Percentiles rank a stretch among this genome's conserved stretches.
These are phyloP conservation scores for Sebastes taczanowskii DNA, from an alignment of 2,797 vertebrate genomes.

Conservation along the genomic window DNA sequence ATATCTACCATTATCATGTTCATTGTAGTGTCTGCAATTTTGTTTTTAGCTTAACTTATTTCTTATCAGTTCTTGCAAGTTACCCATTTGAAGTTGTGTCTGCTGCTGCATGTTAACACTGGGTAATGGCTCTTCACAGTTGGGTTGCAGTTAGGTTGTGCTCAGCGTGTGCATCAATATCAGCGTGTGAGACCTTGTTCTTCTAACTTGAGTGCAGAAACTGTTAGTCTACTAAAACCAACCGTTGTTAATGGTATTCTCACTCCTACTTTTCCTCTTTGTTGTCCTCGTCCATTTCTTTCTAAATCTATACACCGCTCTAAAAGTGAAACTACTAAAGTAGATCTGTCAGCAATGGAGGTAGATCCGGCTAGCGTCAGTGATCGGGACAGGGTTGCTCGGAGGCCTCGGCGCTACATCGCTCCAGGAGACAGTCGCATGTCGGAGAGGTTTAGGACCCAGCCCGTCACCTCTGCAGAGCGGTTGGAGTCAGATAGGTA, in stretches of 20 bases:
- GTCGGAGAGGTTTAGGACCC: conserved; percentile 97
- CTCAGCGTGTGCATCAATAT: conserved; percentile 18
- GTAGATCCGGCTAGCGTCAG: conserved; percentile 71
- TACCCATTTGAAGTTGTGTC: background rate
- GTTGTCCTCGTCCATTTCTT: conserved; percentile 31
- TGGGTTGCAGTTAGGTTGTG: conserved; percentile 11
- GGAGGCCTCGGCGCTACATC: conserved; percentile 94
- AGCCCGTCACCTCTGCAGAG: conserved; percentile 97
- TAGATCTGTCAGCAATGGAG: conserved; percentile 63
- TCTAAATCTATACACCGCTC: conserved; percentile 3
- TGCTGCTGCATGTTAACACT: conserved; percentile 55
- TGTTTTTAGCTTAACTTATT: conserved; percentile 6
- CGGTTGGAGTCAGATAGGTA: conserved; percentile 96
- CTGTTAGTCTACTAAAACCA: background rate
- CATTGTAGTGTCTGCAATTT: background rate
- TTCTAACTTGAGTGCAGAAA: conserved; percentile 13
- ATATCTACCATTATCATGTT: background rate
- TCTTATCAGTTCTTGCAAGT: background rate
- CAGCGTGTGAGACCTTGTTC: background rate
- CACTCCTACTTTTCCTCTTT: background rate
- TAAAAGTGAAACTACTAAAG: conserved; percentile 84
- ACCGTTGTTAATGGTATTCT: background rate
- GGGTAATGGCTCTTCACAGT: conserved; percentile 9
- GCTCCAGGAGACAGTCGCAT: conserved; percentile 94
- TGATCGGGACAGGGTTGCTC: conserved; percentile 86